Evolutionary conservation across 2,113 vertebrate genomes (phyloP).

Genomic region (Euleptes europaea): DNA sequence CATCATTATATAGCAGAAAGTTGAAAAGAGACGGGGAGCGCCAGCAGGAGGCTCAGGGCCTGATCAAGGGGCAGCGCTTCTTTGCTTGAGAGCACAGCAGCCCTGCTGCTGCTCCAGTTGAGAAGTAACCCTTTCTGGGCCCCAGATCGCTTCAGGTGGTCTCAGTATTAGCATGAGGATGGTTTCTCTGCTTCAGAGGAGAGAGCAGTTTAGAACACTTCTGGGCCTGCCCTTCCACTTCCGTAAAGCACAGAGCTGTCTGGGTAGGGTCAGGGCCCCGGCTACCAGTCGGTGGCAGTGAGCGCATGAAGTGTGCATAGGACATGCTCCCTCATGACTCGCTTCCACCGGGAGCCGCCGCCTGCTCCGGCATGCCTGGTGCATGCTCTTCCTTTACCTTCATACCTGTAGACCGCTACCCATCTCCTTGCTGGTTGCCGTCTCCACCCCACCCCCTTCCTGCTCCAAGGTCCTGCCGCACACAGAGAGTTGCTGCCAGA

Average conservation of each 20-base stretch:
- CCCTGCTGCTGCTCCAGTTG: not conserved
- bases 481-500: slow-evolving; percentile 82
- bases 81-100: not conserved
- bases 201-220: not conserved
- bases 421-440: not conserved
- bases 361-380: not conserved
- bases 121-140: too few relatives aligned
- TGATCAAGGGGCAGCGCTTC: not conserved
- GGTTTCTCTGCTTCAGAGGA: not conserved
- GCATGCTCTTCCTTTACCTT: too few relatives aligned
- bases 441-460: slow-evolving; percentile 40
- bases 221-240: not conserved
- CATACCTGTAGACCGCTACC: too few relatives aligned
- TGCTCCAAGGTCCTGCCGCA: slow-evolving; percentile 80
- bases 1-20: not conserved
- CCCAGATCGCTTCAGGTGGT: not conserved
- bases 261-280: not conserved
- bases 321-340: not conserved
- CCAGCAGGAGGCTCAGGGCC: not conserved
- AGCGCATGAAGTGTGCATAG: not conserved
- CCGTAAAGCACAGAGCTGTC: not conserved
- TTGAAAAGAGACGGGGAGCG: not conserved
- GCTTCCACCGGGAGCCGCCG: not conserved
- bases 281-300: not conserved
- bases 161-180: too few relatives aligned